Percentiles rank a stretch among this genome's conserved stretches.
Evolutionary conservation across 2,888 invertebrate species (phyloP).

Genomic region (Brassicogethes aeneus): DNA sequence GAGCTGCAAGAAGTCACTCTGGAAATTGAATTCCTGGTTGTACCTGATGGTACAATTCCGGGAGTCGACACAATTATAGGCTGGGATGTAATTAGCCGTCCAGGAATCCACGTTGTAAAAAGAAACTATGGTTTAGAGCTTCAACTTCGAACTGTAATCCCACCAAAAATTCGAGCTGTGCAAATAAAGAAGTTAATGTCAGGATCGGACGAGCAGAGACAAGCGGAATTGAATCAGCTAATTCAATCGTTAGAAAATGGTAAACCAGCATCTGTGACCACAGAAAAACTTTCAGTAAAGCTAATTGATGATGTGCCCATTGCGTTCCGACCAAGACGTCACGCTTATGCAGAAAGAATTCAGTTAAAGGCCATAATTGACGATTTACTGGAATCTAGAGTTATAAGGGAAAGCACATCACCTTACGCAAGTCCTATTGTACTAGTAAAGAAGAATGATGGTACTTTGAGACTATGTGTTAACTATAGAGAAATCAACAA

Average conservation of each 20-base stretch:
- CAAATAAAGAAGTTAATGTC: background rate
- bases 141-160: conserved; percentile 1
- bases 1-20: background rate
- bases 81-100: conserved; percentile 1
- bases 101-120: background rate
- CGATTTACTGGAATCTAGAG: too few relatives aligned
- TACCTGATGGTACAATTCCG: conserved; percentile 1
- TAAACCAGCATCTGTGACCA: background rate
- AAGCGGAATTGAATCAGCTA: background rate
- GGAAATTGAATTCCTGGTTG: conserved; percentile 1
- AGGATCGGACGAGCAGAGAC: background rate
- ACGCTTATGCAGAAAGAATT: too few relatives aligned
- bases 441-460: too few relatives aligned
- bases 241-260: background rate
- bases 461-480: too few relatives aligned
- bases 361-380: too few relatives aligned
- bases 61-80: conserved; percentile 1
- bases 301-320: too few relatives aligned
- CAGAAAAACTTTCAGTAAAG: background rate
- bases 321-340: too few relatives aligned
- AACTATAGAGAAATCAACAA: too few relatives aligned
- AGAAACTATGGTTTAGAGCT: conserved; percentile 1
- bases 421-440: too few relatives aligned
- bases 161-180: background rate
- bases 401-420: too few relatives aligned